These are phyloP conservation scores for Cyprinodon variegatus DNA, from an alignment of 2,113 vertebrate genomes.

Conservation along the genomic window DNA sequence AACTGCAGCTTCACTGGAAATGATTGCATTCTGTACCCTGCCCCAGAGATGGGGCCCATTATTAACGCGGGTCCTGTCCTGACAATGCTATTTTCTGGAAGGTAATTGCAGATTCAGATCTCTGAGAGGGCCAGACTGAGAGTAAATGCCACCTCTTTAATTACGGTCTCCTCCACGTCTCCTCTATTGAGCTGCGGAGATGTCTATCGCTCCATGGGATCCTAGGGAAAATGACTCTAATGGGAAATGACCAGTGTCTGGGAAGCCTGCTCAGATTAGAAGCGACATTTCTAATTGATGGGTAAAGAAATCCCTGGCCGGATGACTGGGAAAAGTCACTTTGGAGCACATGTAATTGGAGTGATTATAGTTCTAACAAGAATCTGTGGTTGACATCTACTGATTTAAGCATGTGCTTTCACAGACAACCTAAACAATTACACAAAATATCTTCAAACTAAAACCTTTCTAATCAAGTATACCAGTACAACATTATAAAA, in stretches of 20 bases:
- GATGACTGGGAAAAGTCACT: slow-evolving; percentile 91
- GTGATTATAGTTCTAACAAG: slow-evolving; percentile 86
- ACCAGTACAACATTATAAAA: not conserved
- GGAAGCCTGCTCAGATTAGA: slow-evolving; percentile 89
- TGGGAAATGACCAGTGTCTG: slow-evolving; percentile 92
- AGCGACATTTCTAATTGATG: slow-evolving; percentile 97
- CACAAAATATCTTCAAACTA: slow-evolving; percentile 13
- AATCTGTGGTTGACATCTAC: slow-evolving; percentile 66
- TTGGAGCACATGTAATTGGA: slow-evolving; percentile 94
- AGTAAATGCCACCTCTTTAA: slow-evolving; percentile 94
- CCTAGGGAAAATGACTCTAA: slow-evolving; percentile 90
- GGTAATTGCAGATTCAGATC: slow-evolving; percentile 91
- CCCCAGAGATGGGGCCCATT: slow-evolving; percentile 79
- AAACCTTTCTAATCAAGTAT: not conserved
- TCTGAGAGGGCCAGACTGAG: slow-evolving; percentile 87
- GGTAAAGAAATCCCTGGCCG: slow-evolving; percentile 88
- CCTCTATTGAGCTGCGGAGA: slow-evolving; percentile 81
- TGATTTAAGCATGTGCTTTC: slow-evolving; percentile 46
- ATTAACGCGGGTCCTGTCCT: slow-evolving; percentile 82
- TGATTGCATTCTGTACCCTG: slow-evolving; percentile 74
- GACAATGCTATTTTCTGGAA: slow-evolving; percentile 83
- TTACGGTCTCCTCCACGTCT: slow-evolving; percentile 85
- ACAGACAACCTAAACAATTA: slow-evolving; percentile 35
- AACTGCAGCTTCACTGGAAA: slow-evolving; percentile 83
- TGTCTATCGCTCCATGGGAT: slow-evolving; percentile 86